Conservation (phyloP, 2,888 invertebrate genomes). For the Pterostichus niger region DNA sequence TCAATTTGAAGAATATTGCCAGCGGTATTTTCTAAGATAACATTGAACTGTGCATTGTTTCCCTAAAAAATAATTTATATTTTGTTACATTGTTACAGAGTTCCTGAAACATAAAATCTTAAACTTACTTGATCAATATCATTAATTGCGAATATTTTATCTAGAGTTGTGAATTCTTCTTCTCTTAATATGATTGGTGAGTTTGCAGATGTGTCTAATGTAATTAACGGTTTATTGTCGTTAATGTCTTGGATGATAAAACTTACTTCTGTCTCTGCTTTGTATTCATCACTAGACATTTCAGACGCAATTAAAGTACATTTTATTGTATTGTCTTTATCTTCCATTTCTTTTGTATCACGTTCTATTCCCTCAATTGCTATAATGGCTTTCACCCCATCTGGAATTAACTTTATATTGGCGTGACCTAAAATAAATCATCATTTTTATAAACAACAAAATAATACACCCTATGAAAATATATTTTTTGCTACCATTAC, state of each 20-base stretch:
- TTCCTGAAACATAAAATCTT: neutral
- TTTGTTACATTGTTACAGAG: neutral
- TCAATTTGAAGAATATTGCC: constrained; percentile 69
- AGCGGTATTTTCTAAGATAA: constrained; percentile 51
- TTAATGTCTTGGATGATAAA: constrained; percentile 81
- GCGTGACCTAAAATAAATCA: neutral
- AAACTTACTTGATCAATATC: constrained; percentile 53
- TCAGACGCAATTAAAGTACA: constrained; percentile 73
- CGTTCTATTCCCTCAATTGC: constrained; percentile 74
- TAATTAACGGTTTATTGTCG: constrained; percentile 82
- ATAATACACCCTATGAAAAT: too few species aligned
- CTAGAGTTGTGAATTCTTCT: constrained; percentile 78
- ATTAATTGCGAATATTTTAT: constrained; percentile 36
- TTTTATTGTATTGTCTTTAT: constrained; percentile 71
- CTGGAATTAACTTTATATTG: constrained; percentile 18
- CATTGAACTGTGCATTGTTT: constrained; percentile 79
- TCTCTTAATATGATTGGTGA: constrained; percentile 77
- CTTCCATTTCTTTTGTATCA: constrained; percentile 71
- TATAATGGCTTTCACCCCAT: constrained; percentile 71
- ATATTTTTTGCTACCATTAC: too few species aligned
- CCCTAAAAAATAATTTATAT: constrained; percentile 76
- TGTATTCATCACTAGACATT: constrained; percentile 67
- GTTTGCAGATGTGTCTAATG: constrained; percentile 73
- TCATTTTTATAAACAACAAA: too few species aligned
- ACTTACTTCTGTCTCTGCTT: constrained; percentile 70